Evolutionary conservation across 2,113 vertebrate species (phyloP).

Genomic region (Galeopterus variegatus): DNA sequence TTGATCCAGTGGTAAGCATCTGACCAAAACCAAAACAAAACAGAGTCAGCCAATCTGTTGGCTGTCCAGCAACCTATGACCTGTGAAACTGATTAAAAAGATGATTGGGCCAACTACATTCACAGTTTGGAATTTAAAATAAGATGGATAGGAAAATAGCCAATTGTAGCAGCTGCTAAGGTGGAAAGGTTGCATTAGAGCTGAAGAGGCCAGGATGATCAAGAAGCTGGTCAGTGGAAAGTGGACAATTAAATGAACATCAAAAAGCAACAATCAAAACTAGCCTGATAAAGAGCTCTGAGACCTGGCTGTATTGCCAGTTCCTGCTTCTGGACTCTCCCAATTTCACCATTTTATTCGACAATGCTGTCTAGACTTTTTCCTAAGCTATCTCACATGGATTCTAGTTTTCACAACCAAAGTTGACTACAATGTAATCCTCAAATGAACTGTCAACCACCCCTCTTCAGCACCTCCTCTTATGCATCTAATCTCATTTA

Average conservation of each 20-base stretch:
- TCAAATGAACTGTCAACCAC: neutral
- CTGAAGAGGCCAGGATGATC: neutral
- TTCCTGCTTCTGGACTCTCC: neutral
- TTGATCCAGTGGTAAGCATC: neutral
- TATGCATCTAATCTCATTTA: neutral
- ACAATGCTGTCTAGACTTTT: neutral
- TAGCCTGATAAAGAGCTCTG: neutral
- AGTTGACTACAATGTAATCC: neutral
- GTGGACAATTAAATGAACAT: neutral
- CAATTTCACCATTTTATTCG: neutral
- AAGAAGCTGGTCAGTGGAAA: neutral
- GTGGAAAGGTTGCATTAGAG: neutral
- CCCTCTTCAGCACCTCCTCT: neutral
- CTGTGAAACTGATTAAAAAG: neutral
- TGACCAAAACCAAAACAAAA: neutral
- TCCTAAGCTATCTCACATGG: neutral
- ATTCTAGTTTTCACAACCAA: neutral
- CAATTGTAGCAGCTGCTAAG: neutral
- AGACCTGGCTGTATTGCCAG: neutral
- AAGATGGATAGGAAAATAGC: neutral
- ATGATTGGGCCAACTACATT: neutral
- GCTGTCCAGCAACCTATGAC: neutral
- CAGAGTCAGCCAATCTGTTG: neutral
- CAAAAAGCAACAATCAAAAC: neutral
- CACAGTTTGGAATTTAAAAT: neutral